These are phyloP conservation scores for Cliona cf. orientalis DNA, from an alignment of 37 sponge, comb jelly and placozoan species.

Conservation along the genomic window DNA sequence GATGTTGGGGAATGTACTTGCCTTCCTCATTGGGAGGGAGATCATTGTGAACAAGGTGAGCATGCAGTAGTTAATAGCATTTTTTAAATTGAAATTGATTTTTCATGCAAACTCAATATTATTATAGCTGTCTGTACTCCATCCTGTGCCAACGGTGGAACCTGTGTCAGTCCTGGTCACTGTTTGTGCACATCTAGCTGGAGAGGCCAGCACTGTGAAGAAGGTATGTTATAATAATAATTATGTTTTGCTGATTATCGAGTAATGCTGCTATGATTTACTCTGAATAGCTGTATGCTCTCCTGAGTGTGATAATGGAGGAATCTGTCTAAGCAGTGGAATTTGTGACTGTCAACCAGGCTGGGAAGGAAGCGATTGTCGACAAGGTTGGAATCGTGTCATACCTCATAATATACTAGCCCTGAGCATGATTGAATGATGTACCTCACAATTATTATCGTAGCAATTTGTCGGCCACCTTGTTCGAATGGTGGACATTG, in stretches of 20 bases:
- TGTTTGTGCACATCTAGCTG: not conserved
- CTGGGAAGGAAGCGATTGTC: no score
- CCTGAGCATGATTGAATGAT: no score
- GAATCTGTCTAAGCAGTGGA: no score
- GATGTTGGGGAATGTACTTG: not conserved
- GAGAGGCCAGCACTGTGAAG: not conserved
- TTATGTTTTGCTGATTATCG: no score
- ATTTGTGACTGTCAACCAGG: no score
- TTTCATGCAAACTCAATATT: not conserved
- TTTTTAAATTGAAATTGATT: no score
- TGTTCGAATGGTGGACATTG: constrained; percentile 12
- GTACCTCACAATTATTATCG: no score
- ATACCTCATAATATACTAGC: no score
- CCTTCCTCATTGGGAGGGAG: not conserved
- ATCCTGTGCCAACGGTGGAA: not conserved
- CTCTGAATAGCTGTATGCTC: no score
- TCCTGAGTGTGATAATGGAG: no score
- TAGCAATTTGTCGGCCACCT: constrained; percentile 11
- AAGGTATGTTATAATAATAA: constrained; percentile 4
- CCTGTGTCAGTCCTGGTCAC: not conserved
- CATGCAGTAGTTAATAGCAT: not conserved
- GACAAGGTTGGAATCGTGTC: no score
- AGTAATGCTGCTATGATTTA: no score
- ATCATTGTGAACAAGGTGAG: not conserved
- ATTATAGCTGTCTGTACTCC: not conserved